Conservation (phyloP, 92 coral and sea anemone genomes). For the Palythoa grandiflora region DNA sequence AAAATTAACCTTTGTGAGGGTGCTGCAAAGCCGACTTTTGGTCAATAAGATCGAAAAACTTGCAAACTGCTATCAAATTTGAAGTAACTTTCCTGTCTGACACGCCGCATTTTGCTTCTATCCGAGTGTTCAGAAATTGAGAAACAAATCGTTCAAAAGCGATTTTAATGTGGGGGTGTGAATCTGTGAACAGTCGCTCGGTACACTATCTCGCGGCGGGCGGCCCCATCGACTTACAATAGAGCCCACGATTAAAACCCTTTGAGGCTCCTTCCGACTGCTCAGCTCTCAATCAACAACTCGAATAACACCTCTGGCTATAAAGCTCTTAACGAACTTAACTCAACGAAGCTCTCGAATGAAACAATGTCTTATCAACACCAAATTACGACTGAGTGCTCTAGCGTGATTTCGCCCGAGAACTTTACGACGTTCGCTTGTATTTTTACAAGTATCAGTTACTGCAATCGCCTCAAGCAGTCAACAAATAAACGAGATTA, state of each 20-base stretch:
- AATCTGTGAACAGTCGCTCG: conserved; percentile 35
- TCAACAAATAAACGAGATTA: conserved; percentile 82
- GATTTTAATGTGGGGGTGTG: conserved; percentile 52
- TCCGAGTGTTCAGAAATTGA: not conserved
- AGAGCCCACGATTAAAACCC: conserved; percentile 68
- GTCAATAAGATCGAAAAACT: conserved; percentile 11
- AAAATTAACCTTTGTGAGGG: conserved; percentile 89
- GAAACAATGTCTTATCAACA: conserved; percentile 15
- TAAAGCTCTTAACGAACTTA: conserved; percentile 30
- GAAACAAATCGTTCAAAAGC: conserved; percentile 34
- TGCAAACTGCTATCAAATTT: not conserved
- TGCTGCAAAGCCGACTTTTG: conserved; percentile 31
- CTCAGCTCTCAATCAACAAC: conserved; percentile 47
- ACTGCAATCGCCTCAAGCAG: conserved; percentile 71
- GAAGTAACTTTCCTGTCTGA: not conserved
- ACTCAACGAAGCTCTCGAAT: conserved; percentile 28
- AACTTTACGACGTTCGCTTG: conserved; percentile 10
- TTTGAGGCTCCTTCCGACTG: conserved; percentile 63
- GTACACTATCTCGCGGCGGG: conserved; percentile 59
- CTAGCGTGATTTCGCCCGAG: conserved; percentile 9
- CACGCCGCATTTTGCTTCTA: not conserved
- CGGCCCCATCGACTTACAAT: conserved; percentile 78
- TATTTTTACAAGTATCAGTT: conserved; percentile 63
- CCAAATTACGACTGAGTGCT: conserved; percentile 18
- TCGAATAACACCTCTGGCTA: conserved; percentile 45